A percentile compares a stretch with the other conserved stretches of the same genome.
Conservation (phyloP, 1,140 invertebrate genomes). For the Teleopsis dalmanni region DNA sequence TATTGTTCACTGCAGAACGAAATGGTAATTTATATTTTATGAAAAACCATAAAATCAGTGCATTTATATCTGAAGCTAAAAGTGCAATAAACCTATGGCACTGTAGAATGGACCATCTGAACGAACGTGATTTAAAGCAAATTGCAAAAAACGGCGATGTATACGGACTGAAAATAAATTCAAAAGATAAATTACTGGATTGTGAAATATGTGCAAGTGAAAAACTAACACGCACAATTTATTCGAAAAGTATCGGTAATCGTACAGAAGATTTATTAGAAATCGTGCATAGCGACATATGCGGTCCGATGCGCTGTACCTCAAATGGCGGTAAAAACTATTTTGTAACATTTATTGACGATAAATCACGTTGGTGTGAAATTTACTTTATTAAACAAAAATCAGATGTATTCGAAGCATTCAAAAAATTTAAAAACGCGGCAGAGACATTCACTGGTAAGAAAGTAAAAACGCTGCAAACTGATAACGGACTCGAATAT, state of each 20-base stretch:
- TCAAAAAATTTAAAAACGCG: neutral
- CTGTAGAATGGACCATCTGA: neutral
- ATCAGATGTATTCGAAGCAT: neutral
- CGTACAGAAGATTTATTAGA: too few relatives aligned
- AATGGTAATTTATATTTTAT: slow-evolving; percentile 7
- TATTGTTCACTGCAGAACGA: slow-evolving; percentile 2
- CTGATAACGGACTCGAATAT: slow-evolving; percentile 1
- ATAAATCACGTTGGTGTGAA: slow-evolving; percentile 1
- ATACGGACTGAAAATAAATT: neutral
- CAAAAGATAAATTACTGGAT: neutral
- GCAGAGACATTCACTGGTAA: slow-evolving; percentile 1
- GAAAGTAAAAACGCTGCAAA: slow-evolving; percentile 1
- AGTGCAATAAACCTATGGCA: slow-evolving; percentile 1
- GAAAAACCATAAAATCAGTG: neutral
- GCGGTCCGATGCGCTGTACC: too few relatives aligned
- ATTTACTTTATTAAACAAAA: too few relatives aligned
- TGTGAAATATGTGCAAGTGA: neutral
- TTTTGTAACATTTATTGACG: slow-evolving; percentile 1
- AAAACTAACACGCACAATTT: neutral
- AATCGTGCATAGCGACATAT: too few relatives aligned
- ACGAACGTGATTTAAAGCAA: neutral
- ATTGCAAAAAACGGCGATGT: neutral
- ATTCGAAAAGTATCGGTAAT: neutral
- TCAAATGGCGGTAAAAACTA: neutral
- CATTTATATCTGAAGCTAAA: neutral